Evolutionary conservation across 2,113 vertebrate genomes (phyloP).

Genomic region (Coregonus clupeaformis): DNA sequence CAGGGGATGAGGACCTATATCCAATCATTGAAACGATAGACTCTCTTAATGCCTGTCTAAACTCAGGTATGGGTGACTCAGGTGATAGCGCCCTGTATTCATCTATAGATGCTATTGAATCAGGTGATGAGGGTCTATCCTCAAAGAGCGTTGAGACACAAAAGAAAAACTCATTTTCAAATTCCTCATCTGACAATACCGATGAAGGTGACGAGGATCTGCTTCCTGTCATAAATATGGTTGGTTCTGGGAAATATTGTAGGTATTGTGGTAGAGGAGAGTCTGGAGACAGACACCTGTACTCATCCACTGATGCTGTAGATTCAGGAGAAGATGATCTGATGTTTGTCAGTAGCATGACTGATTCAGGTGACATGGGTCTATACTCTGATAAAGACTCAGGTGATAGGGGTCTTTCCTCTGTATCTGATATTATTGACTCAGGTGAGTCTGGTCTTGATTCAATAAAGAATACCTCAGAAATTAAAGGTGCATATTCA

Average conservation of each 20-base stretch:
- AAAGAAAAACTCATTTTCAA: neutral
- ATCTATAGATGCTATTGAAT: constrained; percentile 10
- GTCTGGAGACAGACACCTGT: constrained; percentile 26
- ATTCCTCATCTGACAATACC: constrained; percentile 6
- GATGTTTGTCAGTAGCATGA: too few species aligned
- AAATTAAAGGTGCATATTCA: neutral
- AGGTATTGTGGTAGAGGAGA: constrained; percentile 38
- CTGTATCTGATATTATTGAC: too few species aligned
- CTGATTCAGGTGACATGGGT: too few species aligned
- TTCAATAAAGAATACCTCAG: constrained; percentile 1
- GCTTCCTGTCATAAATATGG: constrained; percentile 6
- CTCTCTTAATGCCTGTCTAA: neutral
- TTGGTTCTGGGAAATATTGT: constrained; percentile 14
- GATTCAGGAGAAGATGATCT: too few species aligned
- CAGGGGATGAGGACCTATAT: too few species aligned
- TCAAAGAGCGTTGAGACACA: constrained; percentile 17
- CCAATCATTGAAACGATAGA: neutral
- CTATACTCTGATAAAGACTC: too few species aligned
- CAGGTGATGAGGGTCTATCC: constrained; percentile 33
- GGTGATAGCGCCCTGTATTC: constrained; percentile 15
- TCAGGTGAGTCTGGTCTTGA: too few species aligned
- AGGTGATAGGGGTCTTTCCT: too few species aligned
- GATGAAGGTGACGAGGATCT: constrained; percentile 24
- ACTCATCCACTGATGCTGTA: constrained; percentile 20
- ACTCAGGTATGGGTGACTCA: constrained; percentile 41